These are phyloP conservation scores for Stenopsyche tienmushanensis DNA, from an alignment of 1,140 invertebrate species.

Conservation along the genomic window DNA sequence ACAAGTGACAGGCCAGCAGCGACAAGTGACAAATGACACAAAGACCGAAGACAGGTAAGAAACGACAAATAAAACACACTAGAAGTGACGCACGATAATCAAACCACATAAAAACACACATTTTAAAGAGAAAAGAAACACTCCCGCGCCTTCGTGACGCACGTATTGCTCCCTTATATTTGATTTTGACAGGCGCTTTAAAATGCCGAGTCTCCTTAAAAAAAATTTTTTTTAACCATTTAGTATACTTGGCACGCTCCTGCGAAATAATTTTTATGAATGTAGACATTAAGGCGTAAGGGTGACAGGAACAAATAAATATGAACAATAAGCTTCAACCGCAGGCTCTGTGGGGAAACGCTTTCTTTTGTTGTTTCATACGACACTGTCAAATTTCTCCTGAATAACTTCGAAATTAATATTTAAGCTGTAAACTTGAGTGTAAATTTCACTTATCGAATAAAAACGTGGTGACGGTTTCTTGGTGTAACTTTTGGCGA, in stretches of 20 bases:
- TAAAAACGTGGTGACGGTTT: background rate
- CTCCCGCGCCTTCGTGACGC: too few relatives aligned
- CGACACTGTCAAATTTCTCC: background rate
- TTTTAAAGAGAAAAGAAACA: too few relatives aligned
- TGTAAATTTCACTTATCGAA: background rate
- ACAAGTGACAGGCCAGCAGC: too few relatives aligned
- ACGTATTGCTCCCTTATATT: too few relatives aligned
- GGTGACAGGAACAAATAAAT: slow-evolving; percentile 8
- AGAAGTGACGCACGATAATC: too few relatives aligned
- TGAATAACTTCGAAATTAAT: background rate
- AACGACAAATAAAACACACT: too few relatives aligned
- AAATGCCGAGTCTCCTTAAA: background rate
- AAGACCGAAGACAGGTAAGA: too few relatives aligned
- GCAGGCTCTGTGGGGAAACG: background rate
- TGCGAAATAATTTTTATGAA: slow-evolving; percentile 4
- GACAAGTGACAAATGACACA: too few relatives aligned
- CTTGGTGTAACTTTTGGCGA: too few relatives aligned
- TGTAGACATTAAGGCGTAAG: background rate
- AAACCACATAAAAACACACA: too few relatives aligned
- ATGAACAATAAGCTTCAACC: slow-evolving; percentile 1
- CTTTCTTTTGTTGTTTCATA: background rate
- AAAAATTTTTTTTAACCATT: background rate
- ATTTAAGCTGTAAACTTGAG: background rate
- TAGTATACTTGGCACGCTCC: background rate
- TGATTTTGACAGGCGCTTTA: slow-evolving; percentile 1